These are phyloP conservation scores for Drosophila pseudotakahashii DNA, from an alignment of 2,888 invertebrate genomes.

Conservation along the genomic window DNA sequence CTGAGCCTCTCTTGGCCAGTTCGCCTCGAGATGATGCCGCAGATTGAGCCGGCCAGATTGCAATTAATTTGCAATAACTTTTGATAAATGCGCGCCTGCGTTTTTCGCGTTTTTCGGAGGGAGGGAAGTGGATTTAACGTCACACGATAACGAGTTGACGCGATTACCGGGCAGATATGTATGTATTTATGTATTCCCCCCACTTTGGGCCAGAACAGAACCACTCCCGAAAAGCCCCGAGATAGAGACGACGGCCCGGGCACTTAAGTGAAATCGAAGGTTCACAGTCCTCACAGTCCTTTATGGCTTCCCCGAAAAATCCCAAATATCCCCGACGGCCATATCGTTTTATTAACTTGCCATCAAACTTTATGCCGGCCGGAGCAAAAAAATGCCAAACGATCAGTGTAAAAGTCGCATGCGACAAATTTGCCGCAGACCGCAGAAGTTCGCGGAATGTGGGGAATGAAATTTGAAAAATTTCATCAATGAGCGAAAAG, in stretches of 20 bases:
- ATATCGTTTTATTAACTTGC: constrained; percentile 70
- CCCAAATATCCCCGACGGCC: constrained; percentile 41
- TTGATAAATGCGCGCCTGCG: constrained; percentile 75
- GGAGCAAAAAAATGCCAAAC: constrained; percentile 44
- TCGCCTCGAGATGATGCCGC: constrained; percentile 65
- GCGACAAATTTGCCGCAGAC: constrained; percentile 70
- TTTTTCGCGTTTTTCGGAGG: constrained; percentile 17
- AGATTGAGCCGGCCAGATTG: constrained; percentile 76
- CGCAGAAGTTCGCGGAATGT: constrained; percentile 22
- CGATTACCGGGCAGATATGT: constrained; percentile 66
- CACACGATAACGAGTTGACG: constrained; percentile 70
- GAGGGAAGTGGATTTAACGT: constrained; percentile 58
- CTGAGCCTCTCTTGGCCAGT: constrained; percentile 40
- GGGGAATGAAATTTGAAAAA: constrained; percentile 69
- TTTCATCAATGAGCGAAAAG: constrained; percentile 79
- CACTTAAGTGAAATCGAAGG: constrained; percentile 25
- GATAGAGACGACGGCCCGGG: background rate
- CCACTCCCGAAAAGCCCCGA: constrained; percentile 53
- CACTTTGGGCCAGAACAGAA: background rate
- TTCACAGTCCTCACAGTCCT: constrained; percentile 9
- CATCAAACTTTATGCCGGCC: constrained; percentile 58
- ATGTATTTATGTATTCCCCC: constrained; percentile 8
- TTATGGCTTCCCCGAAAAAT: constrained; percentile 36
- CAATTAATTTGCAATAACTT: constrained; percentile 81
- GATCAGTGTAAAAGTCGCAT: constrained; percentile 70